Base-by-base conservation (phyloP, 2,888 invertebrate genomes). In the Tupiocoris notatus region DNA sequence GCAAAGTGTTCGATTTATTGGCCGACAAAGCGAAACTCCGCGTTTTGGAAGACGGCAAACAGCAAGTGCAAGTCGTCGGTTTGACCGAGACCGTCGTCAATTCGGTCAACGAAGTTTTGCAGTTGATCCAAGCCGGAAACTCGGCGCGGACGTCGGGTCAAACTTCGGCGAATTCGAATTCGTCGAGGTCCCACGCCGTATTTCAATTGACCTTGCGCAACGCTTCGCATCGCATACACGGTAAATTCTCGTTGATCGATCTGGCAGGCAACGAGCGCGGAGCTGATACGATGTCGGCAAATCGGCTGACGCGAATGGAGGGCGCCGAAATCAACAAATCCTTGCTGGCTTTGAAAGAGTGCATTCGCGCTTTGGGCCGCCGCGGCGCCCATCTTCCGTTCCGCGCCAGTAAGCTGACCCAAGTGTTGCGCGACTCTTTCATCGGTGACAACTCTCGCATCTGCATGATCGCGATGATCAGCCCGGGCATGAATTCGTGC, bases 381-480 rank as follows among this genome's bases (percentile, higher is more conserved):
- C 96, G 96, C 86, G 96, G 96, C 79, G 93, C 95, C 79, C 98
- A 99, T 86, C 87, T 98, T 81, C 99, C 99, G 39, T 99, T 99
- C 88, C 89, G 99, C 82, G 97, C 96, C 75, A 97, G 96, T 82
- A 98, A 98, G 86, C 87, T 99, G 75, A 98, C 98, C 57, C 94
- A 93, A 84, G 98, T 99, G 78, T 86, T 99, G 80, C 89, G 97
- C 81, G 99, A 99, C 86, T 96, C 96, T 64, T 99, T 99, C 86
- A 97, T 99, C 82, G 98, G 98, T 9, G 95, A 96, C 84, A 98
- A 98, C 86, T 96, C 97, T 59, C 91, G 93, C 84, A 99, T 98
- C 18, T 99, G 98, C 86, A 99, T 99, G 99, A 98, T 99, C 84
- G 98, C 99, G 76, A 99, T 98, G 97, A 95, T 99, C 82, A 97